These are phyloP conservation scores for Myrmecobius fasciatus DNA, from an alignment of 2,113 vertebrate species.

Conservation along the genomic window DNA sequence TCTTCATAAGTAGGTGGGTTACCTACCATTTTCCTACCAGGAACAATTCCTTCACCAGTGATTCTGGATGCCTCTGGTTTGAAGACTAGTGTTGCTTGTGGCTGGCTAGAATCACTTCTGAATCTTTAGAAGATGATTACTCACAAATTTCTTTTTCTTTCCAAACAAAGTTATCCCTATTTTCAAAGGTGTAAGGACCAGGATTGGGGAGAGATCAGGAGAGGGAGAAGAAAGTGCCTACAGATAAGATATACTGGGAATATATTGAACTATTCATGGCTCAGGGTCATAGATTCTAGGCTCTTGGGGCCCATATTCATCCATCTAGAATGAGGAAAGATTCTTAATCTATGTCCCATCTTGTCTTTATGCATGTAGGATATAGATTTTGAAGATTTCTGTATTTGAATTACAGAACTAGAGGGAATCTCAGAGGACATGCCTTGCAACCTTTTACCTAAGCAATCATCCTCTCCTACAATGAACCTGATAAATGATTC, in stretches of 20 bases:
- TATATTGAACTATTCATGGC: background rate
- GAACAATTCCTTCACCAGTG: background rate
- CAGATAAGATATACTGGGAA: background rate
- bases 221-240: background rate
- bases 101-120: background rate
- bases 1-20: too few species aligned
- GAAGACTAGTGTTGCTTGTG: background rate
- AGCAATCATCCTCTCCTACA: background rate
- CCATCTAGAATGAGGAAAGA: too few species aligned
- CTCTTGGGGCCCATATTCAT: too few species aligned
- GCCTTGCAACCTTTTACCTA: background rate
- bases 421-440: background rate
- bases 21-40: too few species aligned
- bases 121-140: background rate
- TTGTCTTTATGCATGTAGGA: background rate
- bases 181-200: background rate
- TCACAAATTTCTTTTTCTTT: background rate
- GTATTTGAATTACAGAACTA: background rate
- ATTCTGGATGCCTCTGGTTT: background rate
- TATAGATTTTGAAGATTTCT: background rate
- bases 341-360: too few species aligned
- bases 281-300: background rate
- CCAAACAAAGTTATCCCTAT: background rate
- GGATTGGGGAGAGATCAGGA: background rate
- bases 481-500: background rate